Evolutionary conservation across 2,888 invertebrate genomes (phyloP), one percentile per base, ranked within the genome.

Genomic region (Lomographa bimaculata): DNA sequence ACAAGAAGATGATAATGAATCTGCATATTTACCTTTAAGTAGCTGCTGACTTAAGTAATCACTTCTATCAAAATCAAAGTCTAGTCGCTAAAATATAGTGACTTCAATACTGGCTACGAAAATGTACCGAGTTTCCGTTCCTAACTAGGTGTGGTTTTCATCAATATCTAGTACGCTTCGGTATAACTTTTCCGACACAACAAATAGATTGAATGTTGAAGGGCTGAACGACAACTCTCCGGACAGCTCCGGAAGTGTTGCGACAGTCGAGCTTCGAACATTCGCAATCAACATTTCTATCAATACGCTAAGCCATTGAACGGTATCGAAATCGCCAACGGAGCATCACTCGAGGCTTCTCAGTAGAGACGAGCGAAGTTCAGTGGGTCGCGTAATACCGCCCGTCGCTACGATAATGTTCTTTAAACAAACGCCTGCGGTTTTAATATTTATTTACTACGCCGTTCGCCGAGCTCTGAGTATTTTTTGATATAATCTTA

Each of bases 361-460:
- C 44, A 62, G 48, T 40, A 38, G 50, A 61, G 57, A 52, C 61
- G 60, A 59, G 60, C 47, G 51, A 65, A 64, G 64, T 63, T 75
- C 71, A 71, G 50, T 65, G 71, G 59, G 47, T 66, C 69, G 66
- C 60, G 61, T 69, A 71, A 75, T 71, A 62, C 62, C 49, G 19
- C 56, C n/a, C 53, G 60, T 51, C 57, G 57, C 54, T 55, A 62
- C 64, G 62, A 65, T 63, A 67, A 67, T 63, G 57, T 62, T 64
- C 55, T 64, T 74, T 66, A 69, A 74, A 73, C 64, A 71, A 68
- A 60, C 58, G 52, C 56, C 56, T 60, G 60, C 45, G 64, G 65
- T 62, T 66, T 65, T 63, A 61, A 64, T 68, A 66, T 73, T 67
- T 73, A 68, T 71, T 71, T 65, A 63, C 62, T 44, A 37, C 46